Percentiles rank a stretch among this genome's conserved stretches.
phyloP scores from a whole-genome alignment of 2,113 vertebrate genomes.

The Cyanoramphus novaezelandiae region DNA sequence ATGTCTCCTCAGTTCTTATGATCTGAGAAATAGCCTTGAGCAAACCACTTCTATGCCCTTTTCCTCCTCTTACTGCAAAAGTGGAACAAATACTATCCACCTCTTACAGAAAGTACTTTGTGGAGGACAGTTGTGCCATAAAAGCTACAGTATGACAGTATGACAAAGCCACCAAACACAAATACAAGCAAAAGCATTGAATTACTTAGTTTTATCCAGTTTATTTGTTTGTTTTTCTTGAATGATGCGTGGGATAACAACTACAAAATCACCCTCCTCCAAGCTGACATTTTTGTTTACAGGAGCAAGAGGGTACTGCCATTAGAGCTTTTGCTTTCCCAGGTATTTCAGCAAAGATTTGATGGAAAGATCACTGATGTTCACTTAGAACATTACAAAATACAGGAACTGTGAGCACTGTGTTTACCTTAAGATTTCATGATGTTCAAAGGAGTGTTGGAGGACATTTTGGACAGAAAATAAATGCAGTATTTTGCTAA shows the following conservation, averaged over 20 bases:
- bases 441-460: neutral
- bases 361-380: neutral
- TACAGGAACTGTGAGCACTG: neutral
- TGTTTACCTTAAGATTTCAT: neutral
- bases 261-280: neutral
- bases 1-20: neutral
- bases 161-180: neutral
- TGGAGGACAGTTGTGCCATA: neutral
- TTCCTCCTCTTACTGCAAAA: neutral
- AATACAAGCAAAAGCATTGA: neutral
- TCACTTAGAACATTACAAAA: neutral
- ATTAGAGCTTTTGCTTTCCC: neutral
- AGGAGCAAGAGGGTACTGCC: neutral
- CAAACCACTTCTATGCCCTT: neutral
- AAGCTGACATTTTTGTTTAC: neutral
- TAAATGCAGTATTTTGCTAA: neutral
- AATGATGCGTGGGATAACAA: neutral
- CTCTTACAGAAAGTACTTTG: neutral
- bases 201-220: neutral
- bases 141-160: neutral
- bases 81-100: neutral
- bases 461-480: neutral
- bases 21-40: neutral
- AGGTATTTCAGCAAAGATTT: neutral
- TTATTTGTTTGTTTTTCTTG: neutral